These are phyloP conservation scores for Dione vanillae DNA, from an alignment of 2,888 invertebrate species.

Conservation along the genomic window DNA sequence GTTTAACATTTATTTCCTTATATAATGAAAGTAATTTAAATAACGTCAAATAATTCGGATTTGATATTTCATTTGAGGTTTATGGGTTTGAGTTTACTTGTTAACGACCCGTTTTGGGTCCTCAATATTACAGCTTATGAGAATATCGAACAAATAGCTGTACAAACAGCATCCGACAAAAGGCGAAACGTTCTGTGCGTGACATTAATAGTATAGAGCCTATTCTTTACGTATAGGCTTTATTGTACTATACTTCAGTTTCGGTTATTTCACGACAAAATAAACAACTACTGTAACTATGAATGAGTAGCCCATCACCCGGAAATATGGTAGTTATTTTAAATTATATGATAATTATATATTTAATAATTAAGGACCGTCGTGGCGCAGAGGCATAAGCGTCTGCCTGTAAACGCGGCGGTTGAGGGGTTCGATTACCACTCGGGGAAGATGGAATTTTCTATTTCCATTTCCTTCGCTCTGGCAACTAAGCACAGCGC, in stretches of 20 bases:
- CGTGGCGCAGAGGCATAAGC: too few relatives aligned
- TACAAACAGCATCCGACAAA: conserved; percentile 68
- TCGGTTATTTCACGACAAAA: conserved; percentile 51
- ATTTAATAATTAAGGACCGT: too few relatives aligned
- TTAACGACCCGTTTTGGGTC: too few relatives aligned
- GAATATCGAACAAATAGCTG: conserved; percentile 65
- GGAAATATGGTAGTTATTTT: not conserved
- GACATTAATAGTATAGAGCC: conserved; percentile 75
- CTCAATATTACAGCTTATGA: conserved; percentile 41
- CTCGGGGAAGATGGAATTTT: too few relatives aligned
- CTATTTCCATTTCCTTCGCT: too few relatives aligned
- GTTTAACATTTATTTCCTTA: too few relatives aligned
- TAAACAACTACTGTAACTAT: conserved; percentile 15
- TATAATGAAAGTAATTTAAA: not conserved
- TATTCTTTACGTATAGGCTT: conserved; percentile 73
- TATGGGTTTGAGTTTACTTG: conserved; percentile 43
- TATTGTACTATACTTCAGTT: conserved; percentile 71
- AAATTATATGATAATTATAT: too few relatives aligned
- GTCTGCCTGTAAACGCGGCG: too few relatives aligned
- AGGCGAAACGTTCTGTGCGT: conserved; percentile 67
- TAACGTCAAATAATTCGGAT: not conserved
- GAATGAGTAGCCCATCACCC: not conserved
- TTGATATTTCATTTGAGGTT: not conserved
- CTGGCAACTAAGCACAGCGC: too few relatives aligned
- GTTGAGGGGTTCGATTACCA: too few relatives aligned